Evolutionary conservation across 2,113 vertebrate genomes (phyloP), one percentile per base, ranked within the genome.

Genomic region (Thomomys bottae): DNA sequence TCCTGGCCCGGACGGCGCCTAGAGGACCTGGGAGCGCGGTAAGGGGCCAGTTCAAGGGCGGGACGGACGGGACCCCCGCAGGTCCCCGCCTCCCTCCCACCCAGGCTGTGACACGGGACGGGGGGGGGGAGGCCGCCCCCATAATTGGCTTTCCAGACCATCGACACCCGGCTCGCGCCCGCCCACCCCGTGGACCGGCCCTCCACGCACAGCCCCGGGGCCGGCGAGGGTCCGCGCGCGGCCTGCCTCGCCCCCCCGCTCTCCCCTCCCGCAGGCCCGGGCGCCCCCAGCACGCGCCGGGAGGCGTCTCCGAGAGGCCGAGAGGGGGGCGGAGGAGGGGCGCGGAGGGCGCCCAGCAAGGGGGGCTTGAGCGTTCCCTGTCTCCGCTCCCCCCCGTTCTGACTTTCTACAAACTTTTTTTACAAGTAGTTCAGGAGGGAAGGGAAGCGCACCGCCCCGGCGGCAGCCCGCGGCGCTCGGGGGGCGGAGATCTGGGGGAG

Each of bases 351-450:
- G 9, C 28, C 11, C 17, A 6, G 32, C 45, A 49, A 49, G 9
- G 45, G 45, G 45, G 14, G n/a, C n/a, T n/a, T n/a, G n/a, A n/a
- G n/a, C n/a, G n/a, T n/a, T n/a, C n/a, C n/a, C n/a, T n/a, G n/a
- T n/a, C n/a, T n/a, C n/a, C n/a, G n/a, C 54, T 87, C 42, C 78
- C 28, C 57, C 38, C 20, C 23, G 63, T 36, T 24, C 70, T 30
- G 59, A 63, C 72, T 82, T 86, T 78, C 8, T n/a, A 64, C 54
- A 85, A 94, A 97, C 95, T 96, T 93, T 96, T 93, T 64, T 14
- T 61, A 63, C 85, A 76, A 59, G n/a, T n/a, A 93, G 84, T 96
- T 93, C 32, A 49, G 79, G 61, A 64, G 77, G 14, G 32, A n/a
- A 78, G 84, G 59, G 77, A 84, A 82, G 26, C 12, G 38, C 45